Conservation (phyloP, 1,140 invertebrate species). For the Paralvinella palmiformis region DNA sequence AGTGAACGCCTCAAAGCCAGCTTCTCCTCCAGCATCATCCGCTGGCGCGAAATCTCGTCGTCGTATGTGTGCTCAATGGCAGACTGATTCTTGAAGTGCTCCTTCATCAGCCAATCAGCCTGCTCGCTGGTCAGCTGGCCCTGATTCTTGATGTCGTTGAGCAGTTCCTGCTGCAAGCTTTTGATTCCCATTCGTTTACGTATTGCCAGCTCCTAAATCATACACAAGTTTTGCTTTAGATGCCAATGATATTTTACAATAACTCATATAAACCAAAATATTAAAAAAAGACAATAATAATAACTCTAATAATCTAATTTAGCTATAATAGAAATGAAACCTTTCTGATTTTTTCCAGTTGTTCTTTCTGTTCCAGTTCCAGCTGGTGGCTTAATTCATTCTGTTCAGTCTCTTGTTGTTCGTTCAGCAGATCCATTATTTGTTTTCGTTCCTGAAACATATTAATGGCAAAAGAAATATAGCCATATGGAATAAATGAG, state of each 20-base stretch:
- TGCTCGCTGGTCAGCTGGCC: constrained; percentile 35
- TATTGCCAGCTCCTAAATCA: constrained; percentile 41
- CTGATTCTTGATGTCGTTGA: constrained; percentile 27
- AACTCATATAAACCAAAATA: too few relatives aligned
- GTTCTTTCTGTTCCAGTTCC: constrained; percentile 45
- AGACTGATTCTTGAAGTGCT: constrained; percentile 13
- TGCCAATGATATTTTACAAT: too few relatives aligned
- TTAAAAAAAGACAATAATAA: too few relatives aligned
- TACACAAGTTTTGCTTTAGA: too few relatives aligned
- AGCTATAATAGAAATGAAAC: too few relatives aligned
- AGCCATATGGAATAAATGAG: too few relatives aligned
- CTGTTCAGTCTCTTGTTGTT: constrained; percentile 37
- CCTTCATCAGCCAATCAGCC: constrained; percentile 41
- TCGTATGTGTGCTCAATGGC: constrained; percentile 37
- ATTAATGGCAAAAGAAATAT: too few relatives aligned
- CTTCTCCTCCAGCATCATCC: constrained; percentile 45
- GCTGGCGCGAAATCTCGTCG: constrained; percentile 43
- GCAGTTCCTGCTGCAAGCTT: constrained; percentile 32
- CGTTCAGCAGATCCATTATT: constrained; percentile 32
- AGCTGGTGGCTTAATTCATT: constrained; percentile 40
- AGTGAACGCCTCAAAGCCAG: constrained; percentile 35
- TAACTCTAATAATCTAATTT: too few relatives aligned
- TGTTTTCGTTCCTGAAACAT: constrained; percentile 23
- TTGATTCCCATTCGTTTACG: constrained; percentile 37
- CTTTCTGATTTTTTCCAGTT: constrained; percentile 44